A percentile compares a stretch with the other conserved stretches of the same genome.
Evolutionary conservation across 2,888 invertebrate genomes (phyloP).

Genomic region (Lutraria lutraria): DNA sequence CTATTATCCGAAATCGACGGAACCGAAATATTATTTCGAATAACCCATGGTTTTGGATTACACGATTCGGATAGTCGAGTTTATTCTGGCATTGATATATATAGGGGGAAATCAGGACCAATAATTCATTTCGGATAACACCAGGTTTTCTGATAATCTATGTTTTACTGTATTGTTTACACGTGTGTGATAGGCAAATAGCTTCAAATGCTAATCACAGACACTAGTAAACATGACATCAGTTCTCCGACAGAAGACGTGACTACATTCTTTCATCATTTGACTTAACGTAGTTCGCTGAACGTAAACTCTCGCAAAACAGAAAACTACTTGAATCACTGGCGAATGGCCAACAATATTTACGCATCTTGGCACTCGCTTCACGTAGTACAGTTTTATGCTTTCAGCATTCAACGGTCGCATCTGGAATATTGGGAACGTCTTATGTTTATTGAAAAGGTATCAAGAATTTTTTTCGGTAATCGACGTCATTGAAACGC

Average conservation of each 20-base stretch:
- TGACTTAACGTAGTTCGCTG: neutral
- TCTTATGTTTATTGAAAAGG: neutral
- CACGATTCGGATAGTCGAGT: too few relatives aligned
- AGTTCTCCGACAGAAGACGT: neutral
- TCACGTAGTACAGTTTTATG: neutral
- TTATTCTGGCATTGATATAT: too few relatives aligned
- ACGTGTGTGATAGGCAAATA: neutral
- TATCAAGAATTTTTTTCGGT: neutral
- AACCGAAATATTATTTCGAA: too few relatives aligned
- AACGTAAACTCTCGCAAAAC: neutral
- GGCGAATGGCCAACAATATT: neutral
- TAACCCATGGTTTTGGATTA: too few relatives aligned
- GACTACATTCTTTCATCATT: constrained; percentile 12
- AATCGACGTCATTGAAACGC: neutral
- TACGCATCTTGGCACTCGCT: constrained; percentile 13
- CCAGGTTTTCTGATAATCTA: too few relatives aligned
- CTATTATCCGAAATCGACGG: too few relatives aligned
- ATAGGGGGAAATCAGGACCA: too few relatives aligned
- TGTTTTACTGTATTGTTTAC: too few relatives aligned
- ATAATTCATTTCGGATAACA: too few relatives aligned
- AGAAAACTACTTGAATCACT: neutral
- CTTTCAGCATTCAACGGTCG: neutral
- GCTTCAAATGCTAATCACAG: constrained; percentile 3
- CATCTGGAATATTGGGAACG: neutral
- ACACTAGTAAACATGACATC: neutral